Evolutionary conservation across 2,797 vertebrate species (phyloP).

Genomic region (Tadarida brasiliensis): DNA sequence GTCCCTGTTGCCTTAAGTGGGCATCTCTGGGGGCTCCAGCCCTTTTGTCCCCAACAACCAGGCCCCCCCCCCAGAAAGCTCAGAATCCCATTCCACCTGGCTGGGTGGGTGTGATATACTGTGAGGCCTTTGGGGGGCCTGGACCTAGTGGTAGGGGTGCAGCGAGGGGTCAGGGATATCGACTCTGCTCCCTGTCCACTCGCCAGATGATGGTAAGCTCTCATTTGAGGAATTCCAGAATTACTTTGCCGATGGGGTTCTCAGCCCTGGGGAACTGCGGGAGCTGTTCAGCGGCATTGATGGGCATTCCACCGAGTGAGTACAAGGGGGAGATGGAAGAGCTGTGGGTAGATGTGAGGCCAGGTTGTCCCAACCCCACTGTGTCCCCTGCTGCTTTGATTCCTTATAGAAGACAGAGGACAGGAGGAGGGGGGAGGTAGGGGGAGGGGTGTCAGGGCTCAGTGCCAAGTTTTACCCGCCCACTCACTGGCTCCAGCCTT

Average conservation of each 20-base stretch:
- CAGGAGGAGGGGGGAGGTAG: background rate
- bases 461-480: constrained; percentile 48
- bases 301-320: constrained; percentile 94
- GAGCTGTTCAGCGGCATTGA: constrained; percentile 97
- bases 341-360: background rate
- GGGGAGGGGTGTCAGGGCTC: constrained; percentile 48
- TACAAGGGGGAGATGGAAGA: constrained; percentile 10
- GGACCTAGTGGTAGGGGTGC: background rate
- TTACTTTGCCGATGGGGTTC: constrained; percentile 96
- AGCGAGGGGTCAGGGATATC: background rate
- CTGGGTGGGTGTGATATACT: background rate
- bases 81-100: background rate
- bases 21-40: background rate
- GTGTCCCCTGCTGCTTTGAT: constrained; percentile 38
- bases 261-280: constrained; percentile 94
- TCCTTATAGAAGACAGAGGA: constrained; percentile 51
- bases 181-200: background rate
- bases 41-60: background rate
- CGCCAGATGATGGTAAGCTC: constrained; percentile 96
- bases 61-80: background rate
- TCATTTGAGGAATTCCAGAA: constrained; percentile 99
- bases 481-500: constrained; percentile 64
- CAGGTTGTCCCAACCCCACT: background rate
- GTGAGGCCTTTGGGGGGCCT: background rate
- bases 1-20: constrained; percentile 7